phyloP scores from a whole-genome alignment of 2,797 vertebrate species.

The Euphonia xanthogaster region DNA sequence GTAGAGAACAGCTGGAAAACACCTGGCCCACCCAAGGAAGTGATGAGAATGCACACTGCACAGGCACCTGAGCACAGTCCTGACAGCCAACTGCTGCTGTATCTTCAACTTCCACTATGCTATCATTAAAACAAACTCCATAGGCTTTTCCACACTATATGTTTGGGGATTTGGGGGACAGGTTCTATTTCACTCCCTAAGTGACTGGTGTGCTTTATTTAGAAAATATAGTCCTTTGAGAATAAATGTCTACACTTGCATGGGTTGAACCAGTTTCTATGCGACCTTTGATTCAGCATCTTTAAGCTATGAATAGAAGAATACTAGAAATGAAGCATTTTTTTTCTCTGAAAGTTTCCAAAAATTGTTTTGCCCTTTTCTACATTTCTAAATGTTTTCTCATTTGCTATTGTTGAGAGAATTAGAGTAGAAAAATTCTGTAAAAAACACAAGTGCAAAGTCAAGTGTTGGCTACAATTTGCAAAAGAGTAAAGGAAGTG shows the following conservation, averaged over 20 bases:
- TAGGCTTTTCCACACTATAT: not conserved
- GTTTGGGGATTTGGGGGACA: not conserved
- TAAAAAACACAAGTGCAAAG: not conserved
- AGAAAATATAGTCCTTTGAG: not conserved
- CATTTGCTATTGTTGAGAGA: not conserved
- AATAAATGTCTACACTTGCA: not conserved
- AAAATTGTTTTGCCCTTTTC: not conserved
- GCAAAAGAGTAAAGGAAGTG: not conserved
- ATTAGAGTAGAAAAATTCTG: not conserved
- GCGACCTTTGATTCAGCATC: not conserved
- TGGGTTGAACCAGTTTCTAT: not conserved
- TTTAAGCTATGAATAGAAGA: not conserved
- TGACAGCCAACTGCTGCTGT: not conserved
- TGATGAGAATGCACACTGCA: not conserved
- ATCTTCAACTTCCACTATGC: not conserved
- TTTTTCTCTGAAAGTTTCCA: not conserved
- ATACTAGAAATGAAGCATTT: not conserved
- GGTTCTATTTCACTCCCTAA: not conserved
- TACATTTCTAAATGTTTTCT: not conserved
- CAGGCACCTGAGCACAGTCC: not conserved
- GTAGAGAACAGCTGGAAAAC: not conserved
- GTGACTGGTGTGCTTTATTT: not conserved
- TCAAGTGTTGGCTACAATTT: not conserved
- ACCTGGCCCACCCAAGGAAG: not conserved
- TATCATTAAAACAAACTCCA: not conserved